These are phyloP conservation scores for Holacanthella duospinosa DNA, from an alignment of 2,888 invertebrate genomes.

Conservation along the genomic window DNA sequence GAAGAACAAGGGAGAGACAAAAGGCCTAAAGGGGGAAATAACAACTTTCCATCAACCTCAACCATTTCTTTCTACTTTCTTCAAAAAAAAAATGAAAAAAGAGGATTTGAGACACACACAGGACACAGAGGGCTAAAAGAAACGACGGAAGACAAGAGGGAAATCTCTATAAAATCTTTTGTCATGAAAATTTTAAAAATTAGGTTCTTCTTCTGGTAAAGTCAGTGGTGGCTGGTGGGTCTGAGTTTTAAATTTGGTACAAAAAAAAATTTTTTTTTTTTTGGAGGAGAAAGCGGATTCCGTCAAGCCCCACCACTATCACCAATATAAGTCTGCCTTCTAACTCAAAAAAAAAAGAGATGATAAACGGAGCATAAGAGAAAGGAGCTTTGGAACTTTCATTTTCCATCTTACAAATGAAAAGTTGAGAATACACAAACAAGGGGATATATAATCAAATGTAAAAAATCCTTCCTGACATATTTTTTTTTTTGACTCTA, in stretches of 20 bases:
- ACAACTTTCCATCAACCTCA: neutral
- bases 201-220: conserved; percentile 1
- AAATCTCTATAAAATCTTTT: neutral
- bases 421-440: neutral
- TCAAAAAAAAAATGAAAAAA: neutral
- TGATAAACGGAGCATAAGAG: neutral
- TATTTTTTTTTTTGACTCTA: neutral
- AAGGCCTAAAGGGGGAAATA: neutral
- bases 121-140: neutral
- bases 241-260: no score
- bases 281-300: neutral
- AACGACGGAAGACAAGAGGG: neutral
- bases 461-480: neutral
- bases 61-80: neutral
- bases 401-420: neutral
- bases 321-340: no score
- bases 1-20: conserved; percentile 3
- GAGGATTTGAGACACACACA: neutral
- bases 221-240: neutral
- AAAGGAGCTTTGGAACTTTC: conserved; percentile 1
- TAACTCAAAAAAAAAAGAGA: neutral
- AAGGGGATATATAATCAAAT: neutral
- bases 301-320: neutral
- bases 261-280: neutral
- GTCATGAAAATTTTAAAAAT: conserved; percentile 3